A percentile compares a stretch with the other conserved stretches of the same genome.
Conservation (phyloP, 2,797 vertebrate species). For the Polyboroides typus region DNA sequence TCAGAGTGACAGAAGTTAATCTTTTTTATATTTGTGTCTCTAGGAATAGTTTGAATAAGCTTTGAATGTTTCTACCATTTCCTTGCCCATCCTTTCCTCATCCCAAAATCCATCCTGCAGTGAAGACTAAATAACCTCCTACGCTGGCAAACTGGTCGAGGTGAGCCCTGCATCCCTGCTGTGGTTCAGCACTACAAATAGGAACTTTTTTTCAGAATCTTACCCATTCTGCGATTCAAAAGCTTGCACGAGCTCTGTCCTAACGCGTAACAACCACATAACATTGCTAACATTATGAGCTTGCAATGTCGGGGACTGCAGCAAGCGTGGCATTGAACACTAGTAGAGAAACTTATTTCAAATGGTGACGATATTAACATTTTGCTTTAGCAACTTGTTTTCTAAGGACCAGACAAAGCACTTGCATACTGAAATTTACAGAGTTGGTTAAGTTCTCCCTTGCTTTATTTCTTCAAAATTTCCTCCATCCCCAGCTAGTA, state of each 20-base stretch:
- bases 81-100: background rate
- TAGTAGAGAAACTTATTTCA: background rate
- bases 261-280: rapidly evolving
- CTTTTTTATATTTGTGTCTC: background rate
- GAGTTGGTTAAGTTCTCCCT: background rate
- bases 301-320: rapidly evolving
- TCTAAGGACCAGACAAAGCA: background rate
- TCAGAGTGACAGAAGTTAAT: background rate
- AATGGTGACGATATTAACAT: background rate
- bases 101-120: background rate
- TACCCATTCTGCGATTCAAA: too few species aligned
- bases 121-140: background rate
- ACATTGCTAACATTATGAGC: rapidly evolving
- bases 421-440: background rate
- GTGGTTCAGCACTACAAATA: background rate
- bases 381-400: background rate
- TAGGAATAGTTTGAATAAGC: background rate
- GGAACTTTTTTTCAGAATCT: background rate
- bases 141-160: rapidly evolving
- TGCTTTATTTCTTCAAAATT: background rate
- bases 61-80: background rate
- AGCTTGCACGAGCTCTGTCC: background rate
- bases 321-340: rapidly evolving
- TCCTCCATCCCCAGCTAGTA: background rate
- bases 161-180: background rate